Evolutionary conservation across 2,888 invertebrate genomes (phyloP).

Genomic region (Nomada ferruginata): DNA sequence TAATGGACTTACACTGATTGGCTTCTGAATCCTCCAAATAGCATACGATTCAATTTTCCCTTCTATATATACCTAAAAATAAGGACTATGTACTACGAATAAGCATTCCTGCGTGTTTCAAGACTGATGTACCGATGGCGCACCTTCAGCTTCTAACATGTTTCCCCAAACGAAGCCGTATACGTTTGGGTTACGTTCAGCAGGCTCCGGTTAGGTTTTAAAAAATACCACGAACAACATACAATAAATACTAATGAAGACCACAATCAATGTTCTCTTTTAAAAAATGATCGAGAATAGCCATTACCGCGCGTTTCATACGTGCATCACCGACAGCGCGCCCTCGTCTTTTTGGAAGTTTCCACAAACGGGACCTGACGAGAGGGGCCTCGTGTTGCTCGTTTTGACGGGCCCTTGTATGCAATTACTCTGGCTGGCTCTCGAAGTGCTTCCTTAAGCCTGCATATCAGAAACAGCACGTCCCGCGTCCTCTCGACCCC

Average conservation of each 20-base stretch:
- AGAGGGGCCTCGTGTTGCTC: conserved; percentile 59
- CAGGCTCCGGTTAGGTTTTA: background rate
- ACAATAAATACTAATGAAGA: background rate
- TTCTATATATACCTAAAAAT: too few species aligned
- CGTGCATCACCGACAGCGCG: conserved; percentile 2
- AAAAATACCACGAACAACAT: background rate
- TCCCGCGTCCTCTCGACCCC: conserved; percentile 17
- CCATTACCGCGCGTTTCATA: conserved; percentile 8
- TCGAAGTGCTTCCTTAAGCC: conserved; percentile 72
- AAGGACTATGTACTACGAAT: too few species aligned
- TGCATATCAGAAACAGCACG: conserved; percentile 58
- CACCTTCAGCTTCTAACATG: too few species aligned
- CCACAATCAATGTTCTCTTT: too few species aligned
- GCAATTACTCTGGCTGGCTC: conserved; percentile 70
- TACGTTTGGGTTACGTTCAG: too few species aligned
- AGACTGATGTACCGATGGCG: too few species aligned
- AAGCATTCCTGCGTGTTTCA: too few species aligned
- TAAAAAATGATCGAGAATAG: background rate
- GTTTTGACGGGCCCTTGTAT: conserved; percentile 68
- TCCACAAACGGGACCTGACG: conserved; percentile 30
- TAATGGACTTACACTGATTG: too few species aligned
- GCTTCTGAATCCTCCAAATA: background rate
- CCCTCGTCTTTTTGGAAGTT: conserved; percentile 13
- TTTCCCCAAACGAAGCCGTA: too few species aligned
- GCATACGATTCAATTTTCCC: background rate